These are phyloP conservation scores for Cataglyphis cursor DNA, from an alignment of 2,888 invertebrate genomes.

Conservation along the genomic window DNA sequence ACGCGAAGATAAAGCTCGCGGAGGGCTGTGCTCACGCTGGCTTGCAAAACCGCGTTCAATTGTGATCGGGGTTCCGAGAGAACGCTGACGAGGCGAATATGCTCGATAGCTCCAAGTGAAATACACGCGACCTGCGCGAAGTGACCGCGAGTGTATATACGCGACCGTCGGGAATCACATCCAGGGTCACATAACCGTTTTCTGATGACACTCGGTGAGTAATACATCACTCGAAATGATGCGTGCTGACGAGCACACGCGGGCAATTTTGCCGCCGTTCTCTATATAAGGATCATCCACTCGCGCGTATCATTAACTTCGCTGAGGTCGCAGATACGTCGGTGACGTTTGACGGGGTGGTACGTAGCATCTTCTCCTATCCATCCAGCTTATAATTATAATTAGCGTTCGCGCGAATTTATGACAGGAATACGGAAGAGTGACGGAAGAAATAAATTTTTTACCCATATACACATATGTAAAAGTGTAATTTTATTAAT, in stretches of 20 bases:
- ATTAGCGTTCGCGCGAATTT: constrained; percentile 26
- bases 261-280: constrained; percentile 31
- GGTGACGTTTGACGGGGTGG: constrained; percentile 25
- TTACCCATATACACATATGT: neutral
- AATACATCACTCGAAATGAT: constrained; percentile 64
- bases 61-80: constrained; percentile 60
- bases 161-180: constrained; percentile 60
- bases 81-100: constrained; percentile 51
- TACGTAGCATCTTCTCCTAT: constrained; percentile 31
- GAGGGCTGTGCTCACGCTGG: constrained; percentile 28
- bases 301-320: constrained; percentile 59
- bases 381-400: constrained; percentile 15
- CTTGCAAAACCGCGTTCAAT: constrained; percentile 65
- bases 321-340: constrained; percentile 47
- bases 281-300: constrained; percentile 53
- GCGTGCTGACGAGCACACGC: constrained; percentile 43
- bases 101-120: constrained; percentile 53
- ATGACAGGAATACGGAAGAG: neutral
- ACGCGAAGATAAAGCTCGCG: constrained; percentile 22
- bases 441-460: neutral
- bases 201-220: constrained; percentile 64
- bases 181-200: constrained; percentile 72
- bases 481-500: neutral
- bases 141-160: constrained; percentile 57
- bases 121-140: constrained; percentile 45